Evolutionary conservation across 2,797 vertebrate species (phyloP).

Genomic region (Spinibarbus caldwelli): DNA sequence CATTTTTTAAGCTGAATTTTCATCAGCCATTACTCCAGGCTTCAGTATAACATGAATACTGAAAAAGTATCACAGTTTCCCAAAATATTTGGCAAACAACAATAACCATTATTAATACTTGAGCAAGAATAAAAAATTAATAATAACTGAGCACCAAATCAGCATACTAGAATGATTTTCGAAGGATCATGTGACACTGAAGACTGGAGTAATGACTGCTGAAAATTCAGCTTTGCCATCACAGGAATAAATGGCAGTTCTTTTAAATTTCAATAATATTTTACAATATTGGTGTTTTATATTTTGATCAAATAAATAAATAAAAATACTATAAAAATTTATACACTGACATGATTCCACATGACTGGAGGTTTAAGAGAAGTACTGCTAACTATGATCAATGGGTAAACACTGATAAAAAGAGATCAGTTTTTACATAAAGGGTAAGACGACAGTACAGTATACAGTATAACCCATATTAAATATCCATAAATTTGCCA

Average conservation of each 20-base stretch:
- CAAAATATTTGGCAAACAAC: background rate
- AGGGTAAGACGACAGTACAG: background rate
- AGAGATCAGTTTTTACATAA: background rate
- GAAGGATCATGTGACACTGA: background rate
- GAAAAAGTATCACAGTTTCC: background rate
- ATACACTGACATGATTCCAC: background rate
- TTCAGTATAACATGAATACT: background rate
- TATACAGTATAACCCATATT: slow-evolving; percentile 18
- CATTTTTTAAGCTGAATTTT: background rate
- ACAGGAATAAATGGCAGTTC: background rate
- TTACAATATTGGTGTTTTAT: background rate
- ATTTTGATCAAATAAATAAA: background rate
- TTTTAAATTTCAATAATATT: background rate
- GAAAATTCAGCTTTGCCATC: background rate
- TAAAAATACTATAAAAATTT: background rate
- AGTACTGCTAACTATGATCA: too few species aligned
- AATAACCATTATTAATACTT: background rate
- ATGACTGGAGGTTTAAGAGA: background rate
- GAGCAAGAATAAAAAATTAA: background rate
- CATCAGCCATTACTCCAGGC: background rate
- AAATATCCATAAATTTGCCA: slow-evolving; percentile 11
- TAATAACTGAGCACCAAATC: background rate
- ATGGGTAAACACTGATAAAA: background rate
- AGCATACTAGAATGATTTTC: background rate
- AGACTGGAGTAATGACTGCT: background rate